A percentile compares a stretch with the other conserved stretches of the same genome.
Evolutionary conservation across 2,797 vertebrate genomes (phyloP).

Genomic region (Oceanodroma leucorhoa): DNA sequence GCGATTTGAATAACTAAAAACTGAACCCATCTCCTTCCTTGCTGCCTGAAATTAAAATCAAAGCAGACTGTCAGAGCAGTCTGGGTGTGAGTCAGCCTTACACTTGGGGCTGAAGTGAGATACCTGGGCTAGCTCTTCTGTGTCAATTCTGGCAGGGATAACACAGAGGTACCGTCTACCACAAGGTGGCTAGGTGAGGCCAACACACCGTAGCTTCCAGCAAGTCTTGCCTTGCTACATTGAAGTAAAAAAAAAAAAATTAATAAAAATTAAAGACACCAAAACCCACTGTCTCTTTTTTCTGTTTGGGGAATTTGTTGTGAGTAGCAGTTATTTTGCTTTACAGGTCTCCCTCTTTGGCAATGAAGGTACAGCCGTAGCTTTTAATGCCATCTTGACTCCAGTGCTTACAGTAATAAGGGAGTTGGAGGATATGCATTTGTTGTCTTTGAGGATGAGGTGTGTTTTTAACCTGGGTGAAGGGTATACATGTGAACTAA

Average conservation of each 20-base stretch:
- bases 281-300: neutral
- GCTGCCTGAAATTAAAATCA: neutral
- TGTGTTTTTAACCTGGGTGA: neutral
- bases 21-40: neutral
- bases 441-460: neutral
- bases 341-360: neutral
- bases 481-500: neutral
- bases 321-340: neutral
- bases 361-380: neutral
- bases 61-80: neutral
- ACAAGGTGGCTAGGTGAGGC: constrained; percentile 27
- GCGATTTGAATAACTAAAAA: neutral
- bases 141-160: neutral
- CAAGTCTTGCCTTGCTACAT: neutral
- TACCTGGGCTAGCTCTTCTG: neutral
- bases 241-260: neutral
- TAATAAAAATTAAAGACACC: neutral
- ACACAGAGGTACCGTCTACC: neutral
- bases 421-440: neutral
- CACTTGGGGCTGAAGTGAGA: neutral
- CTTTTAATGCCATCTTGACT: neutral
- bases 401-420: neutral
- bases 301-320: neutral
- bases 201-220: neutral
- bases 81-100: neutral